Conservation (phyloP, 2,797 vertebrate species). For the Schizothorax lantsangensis region DNA sequence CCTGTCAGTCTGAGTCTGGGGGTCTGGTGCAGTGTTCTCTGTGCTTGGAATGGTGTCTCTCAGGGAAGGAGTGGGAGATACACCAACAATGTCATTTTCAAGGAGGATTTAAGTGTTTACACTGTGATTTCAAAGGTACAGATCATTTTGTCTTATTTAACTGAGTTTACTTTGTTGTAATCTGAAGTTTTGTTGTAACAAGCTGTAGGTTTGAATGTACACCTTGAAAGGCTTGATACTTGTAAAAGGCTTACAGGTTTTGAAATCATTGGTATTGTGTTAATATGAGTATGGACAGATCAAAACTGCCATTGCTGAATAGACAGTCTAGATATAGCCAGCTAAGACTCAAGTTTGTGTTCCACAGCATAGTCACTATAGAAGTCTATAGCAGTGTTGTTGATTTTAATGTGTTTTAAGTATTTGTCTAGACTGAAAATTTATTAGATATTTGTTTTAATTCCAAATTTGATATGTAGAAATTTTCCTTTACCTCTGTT, state of each 20-base stretch:
- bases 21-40: conserved; percentile 44
- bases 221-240: not conserved
- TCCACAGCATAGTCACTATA: too few relatives aligned
- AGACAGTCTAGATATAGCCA: too few relatives aligned
- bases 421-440: too few relatives aligned
- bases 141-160: not conserved
- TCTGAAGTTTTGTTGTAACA: not conserved
- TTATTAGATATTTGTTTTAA: too few relatives aligned
- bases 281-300: too few relatives aligned
- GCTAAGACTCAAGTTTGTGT: too few relatives aligned
- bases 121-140: conserved; percentile 68
- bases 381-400: too few relatives aligned
- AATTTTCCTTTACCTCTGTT: not conserved
- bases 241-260: not conserved
- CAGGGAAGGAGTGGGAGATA: conserved; percentile 60
- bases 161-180: not conserved
- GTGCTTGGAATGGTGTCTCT: conserved; percentile 60
- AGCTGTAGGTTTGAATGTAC: not conserved
- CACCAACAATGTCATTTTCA: conserved; percentile 52
- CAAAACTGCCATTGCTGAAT: too few relatives aligned
- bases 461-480: too few relatives aligned
- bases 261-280: not conserved
- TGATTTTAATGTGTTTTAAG: too few relatives aligned
- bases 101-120: conserved; percentile 58
- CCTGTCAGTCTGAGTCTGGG: conserved; percentile 13